Base-by-base conservation (phyloP, 2,888 invertebrate species). In the Epirrita christyi region DNA sequence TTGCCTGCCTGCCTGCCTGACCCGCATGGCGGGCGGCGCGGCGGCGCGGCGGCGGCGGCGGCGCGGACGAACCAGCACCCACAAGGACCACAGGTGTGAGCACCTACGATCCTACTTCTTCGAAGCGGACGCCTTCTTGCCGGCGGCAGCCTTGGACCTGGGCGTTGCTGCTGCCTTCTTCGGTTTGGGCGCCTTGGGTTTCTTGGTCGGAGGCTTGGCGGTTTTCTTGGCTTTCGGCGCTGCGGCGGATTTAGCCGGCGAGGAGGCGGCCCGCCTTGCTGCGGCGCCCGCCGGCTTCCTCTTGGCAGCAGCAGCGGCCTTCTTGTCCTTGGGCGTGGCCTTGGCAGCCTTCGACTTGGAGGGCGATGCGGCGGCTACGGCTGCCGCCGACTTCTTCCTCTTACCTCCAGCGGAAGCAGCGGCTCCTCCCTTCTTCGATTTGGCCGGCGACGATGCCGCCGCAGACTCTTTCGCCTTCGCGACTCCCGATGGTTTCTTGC, bases 181-280 rank as follows among this genome's bases (percentile, higher is more conserved):
- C 27, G 53, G 53, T 46, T 40, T 50, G 9, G 86, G 83, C 2
- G 85, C 76, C 59, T 81, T 87, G 0, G 85, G 80, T 47, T 84
- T 86, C 59, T 82, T 52, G 62, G 81, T 74, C 1, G 83, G 75
- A 34, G 86, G 85, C 29, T 79, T 81, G 21, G 54, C 58, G 15
- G 52, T 53, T 48, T 58, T 58, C 38, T 58, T 80, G 27, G 80
- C 82, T 34, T 81, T 81, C 0, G 78, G 70, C 6, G 80, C 73
- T 61, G 75, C 71, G 57, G 74, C 27, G 48, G 50, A 45, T 49
- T 60, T 60, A 4, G 68, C 63, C 50, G 44, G 45, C n/a, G 50
- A 42, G 37, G 42, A 41, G 37, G 58, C 48, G 44, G 47, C 37
- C 37, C 27, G 28, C 37, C 13, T 44, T 13, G 53, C 53, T 3